These are phyloP conservation scores for Coelogynopora nodosa DNA, from an alignment of 2,888 invertebrate genomes.

Conservation along the genomic window DNA sequence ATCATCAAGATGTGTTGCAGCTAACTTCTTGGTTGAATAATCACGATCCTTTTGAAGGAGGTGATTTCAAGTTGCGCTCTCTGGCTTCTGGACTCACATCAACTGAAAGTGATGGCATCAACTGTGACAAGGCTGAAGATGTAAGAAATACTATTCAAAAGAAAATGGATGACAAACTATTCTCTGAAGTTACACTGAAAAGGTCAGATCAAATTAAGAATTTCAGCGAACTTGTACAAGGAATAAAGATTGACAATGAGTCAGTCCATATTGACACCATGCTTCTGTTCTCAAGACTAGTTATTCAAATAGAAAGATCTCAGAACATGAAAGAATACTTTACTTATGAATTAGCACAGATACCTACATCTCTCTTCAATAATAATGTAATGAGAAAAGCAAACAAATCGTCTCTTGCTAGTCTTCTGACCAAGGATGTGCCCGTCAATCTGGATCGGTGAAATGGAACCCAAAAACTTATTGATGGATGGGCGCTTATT, in stretches of 20 bases:
- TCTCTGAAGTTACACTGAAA: slow-evolving; percentile 5
- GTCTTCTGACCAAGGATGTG: neutral
- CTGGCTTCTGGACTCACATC: slow-evolving; percentile 1
- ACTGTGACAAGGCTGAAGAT: slow-evolving; percentile 1
- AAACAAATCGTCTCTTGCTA: slow-evolving; percentile 17
- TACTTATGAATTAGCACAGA: neutral
- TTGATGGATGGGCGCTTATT: slow-evolving; percentile 7
- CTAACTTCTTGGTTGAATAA: slow-evolving; percentile 15
- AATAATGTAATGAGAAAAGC: slow-evolving; percentile 5
- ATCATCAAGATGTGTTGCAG: neutral
- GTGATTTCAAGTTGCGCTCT: neutral
- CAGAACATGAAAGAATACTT: slow-evolving; percentile 22
- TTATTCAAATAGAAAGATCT: slow-evolving; percentile 16
- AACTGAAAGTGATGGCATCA: neutral
- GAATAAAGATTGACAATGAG: slow-evolving; percentile 11
- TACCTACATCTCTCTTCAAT: neutral
- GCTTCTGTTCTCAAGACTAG: slow-evolving; percentile 7
- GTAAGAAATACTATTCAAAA: slow-evolving; percentile 6
- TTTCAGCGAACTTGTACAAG: neutral
- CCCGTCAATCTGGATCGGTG: slow-evolving; percentile 7
- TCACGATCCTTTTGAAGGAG: slow-evolving; percentile 1
- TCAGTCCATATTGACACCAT: neutral
- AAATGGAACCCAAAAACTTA: neutral
- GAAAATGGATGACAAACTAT: slow-evolving; percentile 21
- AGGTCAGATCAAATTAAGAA: slow-evolving; percentile 21